Conservation (phyloP, 1,140 invertebrate genomes). For the Heterodera carotae region DNA sequence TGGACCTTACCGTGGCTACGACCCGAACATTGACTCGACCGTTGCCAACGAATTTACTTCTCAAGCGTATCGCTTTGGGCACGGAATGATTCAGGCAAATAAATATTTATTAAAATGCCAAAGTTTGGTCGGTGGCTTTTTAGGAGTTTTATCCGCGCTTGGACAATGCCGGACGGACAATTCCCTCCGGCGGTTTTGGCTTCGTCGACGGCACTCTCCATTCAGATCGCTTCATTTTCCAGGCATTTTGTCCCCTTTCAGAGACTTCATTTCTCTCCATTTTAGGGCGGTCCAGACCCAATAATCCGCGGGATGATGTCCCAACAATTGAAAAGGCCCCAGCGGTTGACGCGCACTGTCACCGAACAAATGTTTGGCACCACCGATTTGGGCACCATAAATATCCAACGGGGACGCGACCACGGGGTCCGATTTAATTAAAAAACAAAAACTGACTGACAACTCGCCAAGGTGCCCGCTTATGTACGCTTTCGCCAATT, state of each 20-base stretch:
- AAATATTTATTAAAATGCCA: neutral
- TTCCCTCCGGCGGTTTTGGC: constrained; percentile 49
- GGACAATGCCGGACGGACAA: constrained; percentile 58
- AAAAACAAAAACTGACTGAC: constrained; percentile 27
- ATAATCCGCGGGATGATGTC: constrained; percentile 62
- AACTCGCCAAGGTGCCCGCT: constrained; percentile 62
- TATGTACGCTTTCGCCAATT: constrained; percentile 80
- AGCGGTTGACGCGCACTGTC: constrained; percentile 58
- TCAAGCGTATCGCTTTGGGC: constrained; percentile 73
- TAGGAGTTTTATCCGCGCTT: constrained; percentile 63
- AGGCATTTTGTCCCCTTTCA: constrained; percentile 38
- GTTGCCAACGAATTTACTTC: constrained; percentile 73
- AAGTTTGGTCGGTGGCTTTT: neutral
- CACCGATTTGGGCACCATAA: constrained; percentile 66
- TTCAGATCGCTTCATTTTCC: constrained; percentile 60
- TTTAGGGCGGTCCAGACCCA: constrained; percentile 61
- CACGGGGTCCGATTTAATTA: constrained; percentile 62
- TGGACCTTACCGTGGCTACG: constrained; percentile 70
- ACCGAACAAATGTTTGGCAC: constrained; percentile 66
- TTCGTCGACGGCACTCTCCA: constrained; percentile 63
- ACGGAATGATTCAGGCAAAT: constrained; percentile 69
- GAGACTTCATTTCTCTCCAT: neutral
- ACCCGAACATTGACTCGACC: constrained; percentile 70
- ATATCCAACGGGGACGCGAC: constrained; percentile 67
- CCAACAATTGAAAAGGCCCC: constrained; percentile 59